Base-by-base conservation (phyloP, 2,888 invertebrate genomes). In the Dryobotodes eremita region DNA sequence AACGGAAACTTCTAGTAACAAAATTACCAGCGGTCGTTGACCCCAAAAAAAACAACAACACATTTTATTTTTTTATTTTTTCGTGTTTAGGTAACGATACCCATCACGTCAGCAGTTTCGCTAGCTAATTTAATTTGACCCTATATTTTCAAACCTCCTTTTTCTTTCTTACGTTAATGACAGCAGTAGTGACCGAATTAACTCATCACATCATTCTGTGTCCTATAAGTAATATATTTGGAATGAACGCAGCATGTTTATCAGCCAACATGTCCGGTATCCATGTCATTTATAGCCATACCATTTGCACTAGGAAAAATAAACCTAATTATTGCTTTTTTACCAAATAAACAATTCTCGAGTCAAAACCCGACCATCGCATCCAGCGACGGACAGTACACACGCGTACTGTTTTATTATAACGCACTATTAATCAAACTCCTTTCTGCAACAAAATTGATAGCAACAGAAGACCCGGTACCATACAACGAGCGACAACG, bases 361-460 rank as follows among this genome's bases (percentile, higher is more conserved):
- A 82, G 0, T 1, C 10, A 50, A 65, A 77, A 83, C 61, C 31
- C n/a, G 1, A 17, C 74, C 64, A 8, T 31, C 7, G 26, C 50
- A 36, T 31, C 36, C 48, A 53, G 59, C 15, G 26, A 42, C 55
- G 36, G 69, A 73, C 71, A 85, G 64, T 36, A 50, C 65, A 77
- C 46, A 69, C 65, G 55, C 31, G 53, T n/a, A 74, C 74, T 78
- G 50, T 78, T 85, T 70, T 85, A 75, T 77, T 80, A 72, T 64
- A 68, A 48, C 64, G 46, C 31, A 84, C 80, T 77, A 89, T 89
- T 89, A 82, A 87, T 87, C 88, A 87, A 75, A 72, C n/a, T 84
- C 23, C n/a, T 59, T 53, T 20, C 42, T 57, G 42, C 20, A 15
- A 65, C 17, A 15, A 8, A 50, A 15, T 0, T 31, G 8, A 57